phyloP scores from a whole-genome alignment of 1,140 invertebrate species.

The Battus philenor region DNA sequence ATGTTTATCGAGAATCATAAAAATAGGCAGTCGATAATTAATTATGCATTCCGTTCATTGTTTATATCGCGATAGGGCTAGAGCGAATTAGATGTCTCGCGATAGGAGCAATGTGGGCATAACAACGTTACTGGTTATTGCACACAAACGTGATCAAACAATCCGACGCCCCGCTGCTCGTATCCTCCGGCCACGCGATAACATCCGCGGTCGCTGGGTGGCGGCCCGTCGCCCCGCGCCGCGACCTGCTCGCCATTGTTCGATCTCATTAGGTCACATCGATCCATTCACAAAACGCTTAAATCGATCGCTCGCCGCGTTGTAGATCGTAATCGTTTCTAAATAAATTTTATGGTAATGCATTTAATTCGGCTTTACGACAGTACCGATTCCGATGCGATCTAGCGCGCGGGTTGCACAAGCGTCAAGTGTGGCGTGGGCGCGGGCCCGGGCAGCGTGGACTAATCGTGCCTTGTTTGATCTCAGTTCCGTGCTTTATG shows the following conservation, averaged over 20 bases:
- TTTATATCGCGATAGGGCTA: no score
- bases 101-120: not conserved
- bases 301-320: conserved; percentile 19
- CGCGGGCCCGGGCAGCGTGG: not conserved
- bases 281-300: conserved; percentile 30
- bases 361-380: conserved; percentile 33
- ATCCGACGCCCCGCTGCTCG: conserved; percentile 9
- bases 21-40: no score
- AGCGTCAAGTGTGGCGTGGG: conserved; percentile 32
- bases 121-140: conserved; percentile 7
- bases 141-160: conserved; percentile 9
- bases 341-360: conserved; percentile 57
- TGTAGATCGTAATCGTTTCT: conserved; percentile 25
- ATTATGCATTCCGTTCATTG: no score
- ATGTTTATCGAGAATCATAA: no score
- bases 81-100: no score
- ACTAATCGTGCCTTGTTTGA: conserved; percentile 10
- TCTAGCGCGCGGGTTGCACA: conserved; percentile 33
- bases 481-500: conserved; percentile 6
- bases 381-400: conserved; percentile 26
- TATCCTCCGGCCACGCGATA: not conserved
- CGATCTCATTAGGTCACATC: conserved; percentile 34
- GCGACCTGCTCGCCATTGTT: conserved; percentile 50
- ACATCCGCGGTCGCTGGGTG: conserved; percentile 28
- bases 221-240: conserved; percentile 23